Evolutionary conservation across 2,113 vertebrate species (phyloP).

Genomic region (Gnathonemus longibarbis): DNA sequence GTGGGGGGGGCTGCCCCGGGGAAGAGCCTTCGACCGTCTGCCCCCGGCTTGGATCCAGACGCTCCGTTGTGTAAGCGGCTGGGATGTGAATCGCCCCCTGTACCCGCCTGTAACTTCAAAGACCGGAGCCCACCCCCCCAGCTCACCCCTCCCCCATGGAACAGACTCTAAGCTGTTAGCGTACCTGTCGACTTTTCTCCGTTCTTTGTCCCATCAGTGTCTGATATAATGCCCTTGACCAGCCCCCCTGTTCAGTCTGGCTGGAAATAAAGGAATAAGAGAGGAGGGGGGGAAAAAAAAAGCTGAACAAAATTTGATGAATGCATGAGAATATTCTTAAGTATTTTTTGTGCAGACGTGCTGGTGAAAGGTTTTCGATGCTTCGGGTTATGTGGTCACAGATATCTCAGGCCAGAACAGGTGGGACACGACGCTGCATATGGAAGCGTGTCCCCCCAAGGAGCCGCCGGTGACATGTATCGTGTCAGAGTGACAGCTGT

Average conservation of each 20-base stretch:
- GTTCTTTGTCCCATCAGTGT: neutral
- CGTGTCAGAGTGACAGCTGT: neutral
- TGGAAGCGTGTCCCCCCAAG: neutral
- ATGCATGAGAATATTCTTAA: neutral
- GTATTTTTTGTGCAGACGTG: neutral
- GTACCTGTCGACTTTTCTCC: neutral
- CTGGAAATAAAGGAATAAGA: neutral
- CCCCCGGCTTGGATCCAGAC: constrained; percentile 26
- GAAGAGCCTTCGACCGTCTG: constrained; percentile 30
- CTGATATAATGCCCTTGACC: neutral
- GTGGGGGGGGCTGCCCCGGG: constrained; percentile 10
- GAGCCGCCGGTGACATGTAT: neutral
- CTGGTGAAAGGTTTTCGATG: neutral
- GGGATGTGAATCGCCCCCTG: constrained; percentile 10
- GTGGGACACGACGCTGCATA: neutral
- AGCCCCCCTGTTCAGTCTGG: neutral
- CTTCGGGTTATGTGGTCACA: neutral
- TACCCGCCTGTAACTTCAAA: neutral
- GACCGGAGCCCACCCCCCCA: neutral
- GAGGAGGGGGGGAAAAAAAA: neutral
- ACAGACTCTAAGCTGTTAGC: neutral
- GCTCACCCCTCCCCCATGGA: neutral
- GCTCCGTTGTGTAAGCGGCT: constrained; percentile 20
- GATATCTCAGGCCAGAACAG: neutral
- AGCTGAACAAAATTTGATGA: neutral